Evolutionary conservation across 2,797 vertebrate genomes (phyloP), one percentile per base, ranked within the genome.

Genomic region (Aeoliscus strigatus): DNA sequence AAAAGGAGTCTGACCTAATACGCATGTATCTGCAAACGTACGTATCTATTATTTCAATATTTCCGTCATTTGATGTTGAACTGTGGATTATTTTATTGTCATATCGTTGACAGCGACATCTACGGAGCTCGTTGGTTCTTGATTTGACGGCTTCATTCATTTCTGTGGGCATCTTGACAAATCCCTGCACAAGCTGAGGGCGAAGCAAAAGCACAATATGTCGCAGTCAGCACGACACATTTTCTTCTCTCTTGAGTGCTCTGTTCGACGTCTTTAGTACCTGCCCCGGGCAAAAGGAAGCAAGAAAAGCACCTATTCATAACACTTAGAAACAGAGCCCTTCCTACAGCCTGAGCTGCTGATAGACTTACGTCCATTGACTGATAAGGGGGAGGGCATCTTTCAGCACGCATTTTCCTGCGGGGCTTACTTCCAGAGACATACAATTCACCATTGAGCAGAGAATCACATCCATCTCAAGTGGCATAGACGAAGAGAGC

Each of bases 261-360:
- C 41, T 51, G 45, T 43, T 65, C 35, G 49, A 63, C 61, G 60
- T 67, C 63, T 56, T 39, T 43, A 53, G 49, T 51, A 45, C 72
- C 53, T 54, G 70, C 66, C 78, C 39, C 4, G 2, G 78, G 70
- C 60, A 48, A 40, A 73, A 83, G 75, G 73, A 84, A 81, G 64
- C 68, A 65, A 79, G 78, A 80, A 80, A 82, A 80, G 70, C 60
- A 83, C 54, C 75, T 79, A 83, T 90, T 88, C 85, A 87, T 82
- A 85, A 86, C 70, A 49, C 70, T 81, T 83, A 76, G 75, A 74
- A 79, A 73, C 66, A 65, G 50, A 49, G 69, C 44, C 35, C 70
- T 80, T 80, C 80, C 84, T 82, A 42, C 47, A 45, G 81, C 76
- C 64, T 53, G 25, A 60, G 55, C 40, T 11, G 80, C 62, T 87